Percentiles rank a stretch among this genome's conserved stretches.
Conservation (phyloP, 2,888 invertebrate genomes). For the Meiosimyza platycephala region DNA sequence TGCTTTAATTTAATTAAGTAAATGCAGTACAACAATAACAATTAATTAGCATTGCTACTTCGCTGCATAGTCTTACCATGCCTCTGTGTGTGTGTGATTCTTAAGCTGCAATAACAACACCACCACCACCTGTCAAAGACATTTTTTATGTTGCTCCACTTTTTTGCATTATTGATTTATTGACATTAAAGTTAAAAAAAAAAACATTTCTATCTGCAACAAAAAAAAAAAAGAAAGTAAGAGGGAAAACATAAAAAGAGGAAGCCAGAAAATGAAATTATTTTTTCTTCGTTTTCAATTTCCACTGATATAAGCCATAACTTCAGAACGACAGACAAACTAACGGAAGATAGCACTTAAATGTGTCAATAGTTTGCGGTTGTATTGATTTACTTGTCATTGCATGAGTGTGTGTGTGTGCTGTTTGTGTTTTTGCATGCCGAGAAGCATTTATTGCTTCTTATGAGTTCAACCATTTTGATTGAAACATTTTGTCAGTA, state of each 20-base stretch:
- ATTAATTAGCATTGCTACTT: no score
- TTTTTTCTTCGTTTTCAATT: slow-evolving; percentile 10
- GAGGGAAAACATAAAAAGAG: not conserved
- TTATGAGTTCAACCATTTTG: not conserved
- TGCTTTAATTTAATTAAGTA: no score
- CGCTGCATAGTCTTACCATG: no score
- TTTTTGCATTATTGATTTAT: slow-evolving; percentile 26
- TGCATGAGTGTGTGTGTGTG: not conserved
- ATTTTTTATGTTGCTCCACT: slow-evolving; percentile 19
- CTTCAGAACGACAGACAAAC: slow-evolving; percentile 3
- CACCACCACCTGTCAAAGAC: slow-evolving; percentile 3
- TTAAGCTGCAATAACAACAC: not conserved
- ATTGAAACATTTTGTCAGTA: no score
- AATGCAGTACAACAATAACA: no score
- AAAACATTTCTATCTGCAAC: not conserved
- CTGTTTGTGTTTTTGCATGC: not conserved
- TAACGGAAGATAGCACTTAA: slow-evolving; percentile 23
- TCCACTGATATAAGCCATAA: slow-evolving; percentile 6
- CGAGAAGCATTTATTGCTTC: not conserved
- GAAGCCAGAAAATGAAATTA: not conserved
- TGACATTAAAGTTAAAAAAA: slow-evolving; percentile 3
- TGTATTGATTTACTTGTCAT: slow-evolving; percentile 18
- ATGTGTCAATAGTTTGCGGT: slow-evolving; percentile 35
- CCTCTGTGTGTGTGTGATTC: no score
- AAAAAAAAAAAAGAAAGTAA: not conserved